These are phyloP conservation scores for Eumacrocentrus americanus DNA, from an alignment of 2,888 invertebrate genomes.

Conservation along the genomic window DNA sequence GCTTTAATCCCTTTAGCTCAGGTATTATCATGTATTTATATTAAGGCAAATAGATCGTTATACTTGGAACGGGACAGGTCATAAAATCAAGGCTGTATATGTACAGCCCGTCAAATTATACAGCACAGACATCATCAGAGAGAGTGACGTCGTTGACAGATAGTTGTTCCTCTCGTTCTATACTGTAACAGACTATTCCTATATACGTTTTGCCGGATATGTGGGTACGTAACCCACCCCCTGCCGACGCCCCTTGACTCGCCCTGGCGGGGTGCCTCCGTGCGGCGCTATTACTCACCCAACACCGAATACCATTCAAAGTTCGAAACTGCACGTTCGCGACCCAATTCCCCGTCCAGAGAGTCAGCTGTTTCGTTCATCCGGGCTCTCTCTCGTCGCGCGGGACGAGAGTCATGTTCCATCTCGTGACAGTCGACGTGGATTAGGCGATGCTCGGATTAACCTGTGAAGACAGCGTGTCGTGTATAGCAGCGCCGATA, in stretches of 20 bases:
- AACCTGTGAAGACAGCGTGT: slow-evolving; percentile 17
- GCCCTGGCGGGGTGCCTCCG: slow-evolving; percentile 32
- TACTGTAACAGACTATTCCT: no score
- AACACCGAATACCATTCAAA: slow-evolving; percentile 55
- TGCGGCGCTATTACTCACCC: slow-evolving; percentile 56
- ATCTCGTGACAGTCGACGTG: slow-evolving; percentile 20
- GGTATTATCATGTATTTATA: no score
- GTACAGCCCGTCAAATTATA: no score
- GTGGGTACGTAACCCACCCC: slow-evolving; percentile 30
- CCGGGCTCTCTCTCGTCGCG: slow-evolving; percentile 3
- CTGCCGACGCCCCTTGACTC: slow-evolving; percentile 22
- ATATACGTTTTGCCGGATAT: slow-evolving; percentile 5
- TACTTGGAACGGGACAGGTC: slow-evolving; percentile 49
- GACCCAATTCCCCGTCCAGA: slow-evolving; percentile 49
- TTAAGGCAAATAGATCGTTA: no score
- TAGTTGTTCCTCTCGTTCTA: slow-evolving; percentile 39
- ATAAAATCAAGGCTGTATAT: slow-evolving; percentile 55
- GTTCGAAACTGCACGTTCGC: slow-evolving; percentile 55
- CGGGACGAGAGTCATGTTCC: background rate
- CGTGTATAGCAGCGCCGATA: slow-evolving; percentile 11
- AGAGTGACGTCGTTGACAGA: slow-evolving; percentile 56
- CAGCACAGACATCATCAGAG: no score
- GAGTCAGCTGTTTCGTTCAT: slow-evolving; percentile 50
- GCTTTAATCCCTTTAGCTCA: no score
- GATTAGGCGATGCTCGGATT: slow-evolving; percentile 16